Evolutionary conservation across 2,797 vertebrate genomes (phyloP).

Genomic region (Pipistrellus nathusii): DNA sequence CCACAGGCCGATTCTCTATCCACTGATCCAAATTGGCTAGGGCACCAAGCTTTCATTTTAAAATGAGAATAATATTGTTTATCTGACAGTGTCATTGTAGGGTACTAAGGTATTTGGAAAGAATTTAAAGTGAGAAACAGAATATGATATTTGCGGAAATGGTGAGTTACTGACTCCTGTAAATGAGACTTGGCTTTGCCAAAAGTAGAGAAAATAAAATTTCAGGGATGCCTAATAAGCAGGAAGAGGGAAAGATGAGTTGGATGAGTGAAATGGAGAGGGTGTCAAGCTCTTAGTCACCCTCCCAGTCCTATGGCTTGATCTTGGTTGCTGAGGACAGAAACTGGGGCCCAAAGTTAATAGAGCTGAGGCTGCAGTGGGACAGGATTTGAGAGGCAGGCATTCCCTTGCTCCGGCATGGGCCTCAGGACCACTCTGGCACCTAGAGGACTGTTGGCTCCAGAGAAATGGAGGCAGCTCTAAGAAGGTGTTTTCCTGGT

Average conservation of each 20-base stretch:
- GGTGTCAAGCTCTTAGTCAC: not conserved
- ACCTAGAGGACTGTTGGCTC: not conserved
- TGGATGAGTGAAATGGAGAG: no score
- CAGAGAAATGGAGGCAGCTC: not conserved
- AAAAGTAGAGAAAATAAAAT: not conserved
- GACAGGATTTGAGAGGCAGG: not conserved
- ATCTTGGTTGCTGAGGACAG: not conserved
- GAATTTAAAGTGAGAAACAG: not conserved
- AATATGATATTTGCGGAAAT: not conserved
- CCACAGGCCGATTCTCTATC: no score
- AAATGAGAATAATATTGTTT: not conserved
- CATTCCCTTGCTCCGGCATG: not conserved
- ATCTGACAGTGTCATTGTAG: not conserved
- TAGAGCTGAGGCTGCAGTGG: not conserved
- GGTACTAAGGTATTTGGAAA: conserved; percentile 1
- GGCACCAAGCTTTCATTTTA: not conserved
- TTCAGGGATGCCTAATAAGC: not conserved
- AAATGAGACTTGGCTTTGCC: not conserved
- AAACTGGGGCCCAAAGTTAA: not conserved
- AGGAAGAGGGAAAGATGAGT: not conserved
- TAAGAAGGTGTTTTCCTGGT: not conserved
- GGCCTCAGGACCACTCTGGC: not conserved
- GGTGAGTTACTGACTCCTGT: not conserved
- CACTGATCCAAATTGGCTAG: no score
- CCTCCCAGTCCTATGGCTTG: not conserved